These are phyloP conservation scores for Chrysina gloriosa DNA, from an alignment of 2,888 invertebrate species.

Conservation along the genomic window DNA sequence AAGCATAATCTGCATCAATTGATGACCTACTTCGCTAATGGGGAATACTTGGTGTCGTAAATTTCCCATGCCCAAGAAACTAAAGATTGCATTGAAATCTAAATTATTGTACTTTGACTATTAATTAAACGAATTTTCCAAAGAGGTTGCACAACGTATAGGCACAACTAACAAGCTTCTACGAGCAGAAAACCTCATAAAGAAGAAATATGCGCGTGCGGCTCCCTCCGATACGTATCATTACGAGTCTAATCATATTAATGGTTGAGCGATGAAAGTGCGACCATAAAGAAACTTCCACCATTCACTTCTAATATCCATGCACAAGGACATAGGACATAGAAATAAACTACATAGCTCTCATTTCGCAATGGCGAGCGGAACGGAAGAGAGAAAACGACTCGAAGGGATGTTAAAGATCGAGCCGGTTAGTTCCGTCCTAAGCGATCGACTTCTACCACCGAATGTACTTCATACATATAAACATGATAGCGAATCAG, in stretches of 20 bases:
- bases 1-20: too few species aligned
- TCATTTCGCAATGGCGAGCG: background rate
- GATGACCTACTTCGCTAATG: too few species aligned
- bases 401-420: constrained; percentile 8
- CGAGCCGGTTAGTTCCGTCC: constrained; percentile 9
- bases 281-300: background rate
- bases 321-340: background rate
- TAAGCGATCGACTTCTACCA: constrained; percentile 18
- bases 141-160: too few species aligned
- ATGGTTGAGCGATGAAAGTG: constrained; percentile 1
- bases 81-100: too few species aligned
- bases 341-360: background rate
- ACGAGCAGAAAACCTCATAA: too few species aligned
- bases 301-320: background rate
- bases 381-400: constrained; percentile 2
- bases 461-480: constrained; percentile 61
- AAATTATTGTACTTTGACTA: too few species aligned
- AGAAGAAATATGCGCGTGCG: background rate
- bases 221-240: background rate
- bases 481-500: constrained; percentile 67
- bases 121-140: too few species aligned
- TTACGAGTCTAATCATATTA: constrained; percentile 15
- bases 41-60: too few species aligned
- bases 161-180: too few species aligned
- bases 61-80: too few species aligned